phyloP scores from a whole-genome alignment of 2,888 invertebrate genomes.

The Euproctis similis region DNA sequence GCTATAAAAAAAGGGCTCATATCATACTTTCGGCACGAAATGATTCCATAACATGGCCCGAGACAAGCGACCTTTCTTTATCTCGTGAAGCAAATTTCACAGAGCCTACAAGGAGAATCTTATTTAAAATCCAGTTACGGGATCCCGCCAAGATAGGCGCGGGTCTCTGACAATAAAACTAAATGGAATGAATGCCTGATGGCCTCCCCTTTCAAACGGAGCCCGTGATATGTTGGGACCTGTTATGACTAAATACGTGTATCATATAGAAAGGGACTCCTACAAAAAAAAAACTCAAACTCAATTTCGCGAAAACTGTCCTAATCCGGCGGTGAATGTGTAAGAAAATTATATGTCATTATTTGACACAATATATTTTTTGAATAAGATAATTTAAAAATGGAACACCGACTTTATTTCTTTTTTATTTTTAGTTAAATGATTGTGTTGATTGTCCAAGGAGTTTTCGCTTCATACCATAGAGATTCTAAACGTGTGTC shows the following conservation, averaged over 20 bases:
- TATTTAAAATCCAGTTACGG: constrained; percentile 75
- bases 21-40: constrained; percentile 54
- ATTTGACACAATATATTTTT: constrained; percentile 29
- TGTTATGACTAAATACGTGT: constrained; percentile 52
- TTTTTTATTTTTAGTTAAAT: no score
- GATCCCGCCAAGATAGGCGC: constrained; percentile 65
- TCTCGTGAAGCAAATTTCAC: constrained; percentile 70
- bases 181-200: constrained; percentile 74
- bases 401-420: no score
- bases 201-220: constrained; percentile 60
- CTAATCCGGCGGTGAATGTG: constrained; percentile 38
- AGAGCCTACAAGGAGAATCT: constrained; percentile 64
- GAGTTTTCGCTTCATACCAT: constrained; percentile 34
- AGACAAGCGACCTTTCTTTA: constrained; percentile 71
- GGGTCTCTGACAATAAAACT: constrained; percentile 73
- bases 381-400: constrained; percentile 13
- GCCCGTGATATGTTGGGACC: constrained; percentile 58
- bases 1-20: constrained; percentile 57
- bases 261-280: constrained; percentile 53
- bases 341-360: constrained; percentile 21
- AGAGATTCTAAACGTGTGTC: constrained; percentile 60
- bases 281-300: constrained; percentile 40
- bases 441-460: no score
- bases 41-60: constrained; percentile 61
- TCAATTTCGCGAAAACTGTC: constrained; percentile 38